Conservation (phyloP, 2,113 vertebrate genomes). For the Talpa occidentalis region DNA sequence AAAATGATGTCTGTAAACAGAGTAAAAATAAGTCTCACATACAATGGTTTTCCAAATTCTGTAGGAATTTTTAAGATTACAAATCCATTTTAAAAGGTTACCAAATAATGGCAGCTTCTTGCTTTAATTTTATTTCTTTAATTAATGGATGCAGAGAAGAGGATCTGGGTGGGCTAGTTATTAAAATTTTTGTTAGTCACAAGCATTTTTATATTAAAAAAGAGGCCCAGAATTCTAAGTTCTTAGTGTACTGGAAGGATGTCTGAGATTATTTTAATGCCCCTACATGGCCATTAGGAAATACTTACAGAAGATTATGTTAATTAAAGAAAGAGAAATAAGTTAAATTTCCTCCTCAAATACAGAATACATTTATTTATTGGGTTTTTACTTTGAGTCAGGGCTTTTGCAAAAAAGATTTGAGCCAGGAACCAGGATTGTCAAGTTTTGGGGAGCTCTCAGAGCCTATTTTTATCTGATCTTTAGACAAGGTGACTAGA, state of each 20-base stretch:
- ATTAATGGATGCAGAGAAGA: neutral
- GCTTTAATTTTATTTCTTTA: neutral
- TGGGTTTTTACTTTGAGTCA: neutral
- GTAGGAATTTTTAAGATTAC: neutral
- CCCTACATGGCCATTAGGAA: neutral
- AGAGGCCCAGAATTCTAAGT: neutral
- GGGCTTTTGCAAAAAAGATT: neutral
- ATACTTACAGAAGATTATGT: neutral
- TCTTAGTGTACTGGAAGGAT: neutral
- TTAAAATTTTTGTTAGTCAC: neutral
- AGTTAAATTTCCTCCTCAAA: neutral
- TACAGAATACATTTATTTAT: neutral
- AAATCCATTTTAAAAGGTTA: neutral
- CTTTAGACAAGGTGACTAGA: neutral
- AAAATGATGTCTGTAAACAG: neutral
- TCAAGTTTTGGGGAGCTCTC: neutral
- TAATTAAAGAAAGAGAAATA: neutral
- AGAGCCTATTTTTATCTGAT: neutral
- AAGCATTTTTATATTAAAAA: neutral
- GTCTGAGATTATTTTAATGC: neutral
- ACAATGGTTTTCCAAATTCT: conserved; percentile 1
- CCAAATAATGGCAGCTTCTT: neutral
- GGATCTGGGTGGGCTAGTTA: neutral
- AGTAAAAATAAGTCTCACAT: neutral
- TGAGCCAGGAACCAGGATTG: too few species aligned